These are phyloP conservation scores for Paedocypris micromegethes DNA, from an alignment of 2,797 vertebrate genomes.

Conservation along the genomic window DNA sequence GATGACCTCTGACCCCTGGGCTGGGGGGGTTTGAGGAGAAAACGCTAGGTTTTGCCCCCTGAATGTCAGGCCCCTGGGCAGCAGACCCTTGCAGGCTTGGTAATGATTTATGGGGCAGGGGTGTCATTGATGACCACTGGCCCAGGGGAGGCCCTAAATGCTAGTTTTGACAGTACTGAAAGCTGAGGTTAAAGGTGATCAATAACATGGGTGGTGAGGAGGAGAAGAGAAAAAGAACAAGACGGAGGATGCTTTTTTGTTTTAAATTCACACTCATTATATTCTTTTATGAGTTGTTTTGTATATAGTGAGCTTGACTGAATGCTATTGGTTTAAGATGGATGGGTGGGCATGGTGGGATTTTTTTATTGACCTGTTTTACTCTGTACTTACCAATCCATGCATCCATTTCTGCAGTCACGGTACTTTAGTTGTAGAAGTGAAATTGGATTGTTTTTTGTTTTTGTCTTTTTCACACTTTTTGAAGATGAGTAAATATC, in stretches of 20 bases:
- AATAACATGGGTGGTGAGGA: slow-evolving; percentile 79
- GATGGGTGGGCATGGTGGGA: slow-evolving; percentile 38
- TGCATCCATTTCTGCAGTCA: too few relatives aligned
- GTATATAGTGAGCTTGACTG: slow-evolving; percentile 37
- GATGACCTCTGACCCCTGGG: slow-evolving; percentile 66
- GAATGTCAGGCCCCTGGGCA: slow-evolving; percentile 57
- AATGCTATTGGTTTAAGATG: slow-evolving; percentile 1
- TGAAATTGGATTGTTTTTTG: too few relatives aligned
- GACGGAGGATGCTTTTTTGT: slow-evolving; percentile 48
- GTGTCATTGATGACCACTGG: slow-evolving; percentile 74
- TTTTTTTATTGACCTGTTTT: slow-evolving; percentile 22
- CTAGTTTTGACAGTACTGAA: slow-evolving; percentile 86
- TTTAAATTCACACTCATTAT: slow-evolving; percentile 67
- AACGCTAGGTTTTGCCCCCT: slow-evolving; percentile 50
- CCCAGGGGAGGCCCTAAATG: slow-evolving; percentile 83
- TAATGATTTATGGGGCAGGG: slow-evolving; percentile 84
- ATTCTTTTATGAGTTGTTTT: slow-evolving; percentile 53
- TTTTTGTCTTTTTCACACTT: too few relatives aligned
- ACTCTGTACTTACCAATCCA: background rate
- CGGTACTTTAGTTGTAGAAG: too few relatives aligned
- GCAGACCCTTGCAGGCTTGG: slow-evolving; percentile 51
- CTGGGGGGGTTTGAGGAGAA: slow-evolving; percentile 36
- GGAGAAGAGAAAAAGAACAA: slow-evolving; percentile 46
- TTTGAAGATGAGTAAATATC: too few relatives aligned
- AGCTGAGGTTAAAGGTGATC: slow-evolving; percentile 92